Conservation (phyloP, 2,888 invertebrate genomes). For the Dilophus febrilis region DNA sequence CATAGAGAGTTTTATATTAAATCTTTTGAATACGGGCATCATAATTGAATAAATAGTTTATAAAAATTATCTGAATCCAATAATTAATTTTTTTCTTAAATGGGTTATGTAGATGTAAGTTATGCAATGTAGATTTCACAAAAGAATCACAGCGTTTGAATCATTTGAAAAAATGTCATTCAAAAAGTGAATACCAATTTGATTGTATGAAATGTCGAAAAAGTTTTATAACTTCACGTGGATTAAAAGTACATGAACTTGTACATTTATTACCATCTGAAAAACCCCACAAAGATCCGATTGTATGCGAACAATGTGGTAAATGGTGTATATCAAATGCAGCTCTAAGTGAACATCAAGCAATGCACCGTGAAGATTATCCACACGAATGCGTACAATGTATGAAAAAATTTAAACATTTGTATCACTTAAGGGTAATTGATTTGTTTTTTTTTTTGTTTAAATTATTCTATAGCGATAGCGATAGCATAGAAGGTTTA, state of each 20-base stretch:
- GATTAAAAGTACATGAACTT: constrained; percentile 13
- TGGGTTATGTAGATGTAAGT: too few species aligned
- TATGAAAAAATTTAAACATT: constrained; percentile 24
- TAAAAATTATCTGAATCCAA: background rate
- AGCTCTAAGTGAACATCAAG: constrained; percentile 32
- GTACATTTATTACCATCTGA: constrained; percentile 17
- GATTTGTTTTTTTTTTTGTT: too few species aligned
- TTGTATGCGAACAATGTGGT: constrained; percentile 32
- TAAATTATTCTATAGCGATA: too few species aligned
- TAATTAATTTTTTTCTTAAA: background rate
- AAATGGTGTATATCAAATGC: constrained; percentile 31
- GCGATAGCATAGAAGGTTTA: too few species aligned
- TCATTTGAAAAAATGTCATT: constrained; percentile 8
- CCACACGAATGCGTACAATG: constrained; percentile 30
- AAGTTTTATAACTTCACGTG: constrained; percentile 10
- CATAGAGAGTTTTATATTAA: too few species aligned
- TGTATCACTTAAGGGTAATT: constrained; percentile 20
- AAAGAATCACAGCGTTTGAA: too few species aligned
- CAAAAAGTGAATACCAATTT: constrained; percentile 3
- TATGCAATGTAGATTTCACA: too few species aligned
- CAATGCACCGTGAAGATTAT: constrained; percentile 31
- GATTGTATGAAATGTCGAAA: constrained; percentile 10
- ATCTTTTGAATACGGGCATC: too few species aligned
- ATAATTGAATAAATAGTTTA: too few species aligned
- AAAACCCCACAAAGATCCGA: constrained; percentile 27